A percentile compares a stretch with the other conserved stretches of the same genome.
These are phyloP conservation scores for Melanotaenia boesemani DNA, from an alignment of 2,797 vertebrate genomes.

Conservation along the genomic window DNA sequence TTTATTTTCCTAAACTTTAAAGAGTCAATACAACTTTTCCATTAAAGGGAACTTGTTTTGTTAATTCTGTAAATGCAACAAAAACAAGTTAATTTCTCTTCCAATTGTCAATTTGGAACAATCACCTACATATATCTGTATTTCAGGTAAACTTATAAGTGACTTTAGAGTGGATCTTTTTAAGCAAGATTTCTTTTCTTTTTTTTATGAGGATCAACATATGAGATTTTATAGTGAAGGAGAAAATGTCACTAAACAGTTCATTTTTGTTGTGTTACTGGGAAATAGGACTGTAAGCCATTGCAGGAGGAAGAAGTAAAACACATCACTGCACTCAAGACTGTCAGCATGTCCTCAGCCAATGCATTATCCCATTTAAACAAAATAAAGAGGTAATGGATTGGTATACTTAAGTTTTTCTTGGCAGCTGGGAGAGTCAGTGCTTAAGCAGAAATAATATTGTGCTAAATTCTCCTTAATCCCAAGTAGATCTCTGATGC, in stretches of 20 bases:
- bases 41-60: too few relatives aligned
- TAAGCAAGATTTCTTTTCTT: neutral
- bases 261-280: neutral
- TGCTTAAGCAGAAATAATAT: conserved; percentile 40
- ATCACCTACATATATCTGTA: neutral
- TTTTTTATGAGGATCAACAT: neutral
- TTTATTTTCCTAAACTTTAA: neutral
- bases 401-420: conserved; percentile 25
- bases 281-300: neutral
- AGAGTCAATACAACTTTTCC: neutral
- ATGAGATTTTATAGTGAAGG: neutral
- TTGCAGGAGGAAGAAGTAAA: too few relatives aligned
- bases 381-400: conserved; percentile 4
- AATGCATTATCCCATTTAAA: conserved; percentile 25
- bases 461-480: conserved; percentile 35
- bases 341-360: conserved; percentile 14
- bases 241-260: neutral
- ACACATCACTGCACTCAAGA: neutral
- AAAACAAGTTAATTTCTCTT: neutral
- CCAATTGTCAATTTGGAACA: neutral
- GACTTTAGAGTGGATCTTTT: neutral
- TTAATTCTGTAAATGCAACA: neutral
- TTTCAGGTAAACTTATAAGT: neutral
- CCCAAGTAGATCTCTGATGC: conserved; percentile 38
- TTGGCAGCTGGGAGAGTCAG: conserved; percentile 25